phyloP scores from a whole-genome alignment of 2,888 invertebrate species.

The Sminthurides aquaticus region DNA sequence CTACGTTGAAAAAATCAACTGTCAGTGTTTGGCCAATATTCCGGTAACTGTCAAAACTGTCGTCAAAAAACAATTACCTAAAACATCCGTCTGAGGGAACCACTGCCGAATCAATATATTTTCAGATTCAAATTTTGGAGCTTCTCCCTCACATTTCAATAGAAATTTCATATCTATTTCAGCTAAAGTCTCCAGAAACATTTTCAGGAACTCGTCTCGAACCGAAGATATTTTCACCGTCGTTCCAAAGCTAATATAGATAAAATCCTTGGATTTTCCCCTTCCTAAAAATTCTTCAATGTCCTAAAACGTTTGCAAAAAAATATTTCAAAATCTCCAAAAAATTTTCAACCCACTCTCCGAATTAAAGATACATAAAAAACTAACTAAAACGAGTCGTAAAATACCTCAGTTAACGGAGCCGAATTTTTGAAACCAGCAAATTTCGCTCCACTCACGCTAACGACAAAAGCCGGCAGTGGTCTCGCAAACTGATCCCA shows the following conservation, averaged over 20 bases:
- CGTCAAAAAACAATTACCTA: too few relatives aligned
- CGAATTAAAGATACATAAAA: background rate
- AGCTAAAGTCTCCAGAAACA: background rate
- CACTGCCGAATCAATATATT: background rate
- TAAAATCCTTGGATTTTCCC: background rate
- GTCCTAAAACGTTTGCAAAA: background rate
- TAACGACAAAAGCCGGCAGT: background rate
- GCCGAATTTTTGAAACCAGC: background rate
- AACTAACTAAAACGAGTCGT: too few relatives aligned
- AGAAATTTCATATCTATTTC: background rate
- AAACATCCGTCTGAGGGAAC: background rate
- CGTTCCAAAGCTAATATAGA: background rate
- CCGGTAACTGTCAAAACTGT: too few relatives aligned
- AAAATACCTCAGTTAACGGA: background rate
- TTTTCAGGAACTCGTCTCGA: background rate
- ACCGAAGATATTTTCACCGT: background rate
- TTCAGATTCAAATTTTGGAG: background rate
- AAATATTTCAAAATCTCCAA: too few relatives aligned
- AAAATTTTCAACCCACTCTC: background rate
- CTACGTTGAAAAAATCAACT: too few relatives aligned
- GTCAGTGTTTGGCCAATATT: too few relatives aligned
- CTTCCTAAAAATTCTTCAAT: background rate
- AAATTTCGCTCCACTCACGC: background rate
- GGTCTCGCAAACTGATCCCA: background rate
- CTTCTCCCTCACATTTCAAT: background rate